phyloP scores from a whole-genome alignment of 2,888 invertebrate genomes.

The Gibbula magus region DNA sequence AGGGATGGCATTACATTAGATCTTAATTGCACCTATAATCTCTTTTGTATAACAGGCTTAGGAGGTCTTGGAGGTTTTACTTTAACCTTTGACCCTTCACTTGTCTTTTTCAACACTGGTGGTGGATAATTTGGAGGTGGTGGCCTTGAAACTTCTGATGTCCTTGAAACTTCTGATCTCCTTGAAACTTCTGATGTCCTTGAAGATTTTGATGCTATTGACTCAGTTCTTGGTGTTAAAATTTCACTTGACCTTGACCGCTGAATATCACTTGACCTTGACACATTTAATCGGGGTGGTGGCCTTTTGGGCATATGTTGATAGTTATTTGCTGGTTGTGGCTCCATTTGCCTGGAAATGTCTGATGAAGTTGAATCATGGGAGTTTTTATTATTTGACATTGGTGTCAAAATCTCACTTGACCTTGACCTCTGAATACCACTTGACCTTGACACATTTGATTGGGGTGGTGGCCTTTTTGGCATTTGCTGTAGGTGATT shows the following conservation, averaged over 20 bases:
- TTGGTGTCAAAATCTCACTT: neutral
- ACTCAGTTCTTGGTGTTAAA: neutral
- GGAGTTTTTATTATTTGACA: neutral
- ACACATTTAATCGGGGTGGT: neutral
- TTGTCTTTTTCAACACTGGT: neutral
- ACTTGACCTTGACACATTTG: neutral
- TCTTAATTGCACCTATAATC: neutral
- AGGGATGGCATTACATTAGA: too few species aligned
- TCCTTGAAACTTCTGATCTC: too few species aligned
- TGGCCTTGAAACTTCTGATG: too few species aligned
- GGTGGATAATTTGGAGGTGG: neutral
- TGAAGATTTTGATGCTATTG: neutral
- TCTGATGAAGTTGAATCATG: too few species aligned
- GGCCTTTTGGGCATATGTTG: neutral
- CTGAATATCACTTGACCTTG: neutral
- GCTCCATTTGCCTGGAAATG: too few species aligned
- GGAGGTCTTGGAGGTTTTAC: conserved; percentile 20
- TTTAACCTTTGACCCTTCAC: neutral
- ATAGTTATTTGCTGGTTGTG: neutral
- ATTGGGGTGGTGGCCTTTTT: neutral
- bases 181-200: neutral
- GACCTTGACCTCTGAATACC: neutral
- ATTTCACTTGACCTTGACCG: neutral
- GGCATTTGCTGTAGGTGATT: neutral
- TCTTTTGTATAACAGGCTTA: neutral